phyloP scores from a whole-genome alignment of 30 jellyfish, hydroid and myxozoan genomes.

The Sanderia malayensis region DNA sequence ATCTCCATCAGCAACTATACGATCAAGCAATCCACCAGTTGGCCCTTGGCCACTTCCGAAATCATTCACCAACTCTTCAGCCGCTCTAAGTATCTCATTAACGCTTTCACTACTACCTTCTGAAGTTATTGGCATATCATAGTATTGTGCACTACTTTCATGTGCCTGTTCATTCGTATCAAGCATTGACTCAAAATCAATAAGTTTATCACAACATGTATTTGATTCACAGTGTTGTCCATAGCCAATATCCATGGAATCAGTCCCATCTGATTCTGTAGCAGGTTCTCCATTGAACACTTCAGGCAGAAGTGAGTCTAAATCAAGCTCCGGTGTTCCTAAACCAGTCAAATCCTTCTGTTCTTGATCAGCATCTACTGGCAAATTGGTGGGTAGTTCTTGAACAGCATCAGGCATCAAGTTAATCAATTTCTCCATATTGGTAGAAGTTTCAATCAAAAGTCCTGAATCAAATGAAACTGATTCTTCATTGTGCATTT shows the following conservation, averaged over 20 bases:
- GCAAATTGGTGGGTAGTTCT: background rate
- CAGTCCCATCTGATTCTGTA: background rate
- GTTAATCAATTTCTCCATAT: slow-evolving; percentile 12
- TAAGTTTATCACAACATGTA: background rate
- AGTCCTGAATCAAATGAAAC: slow-evolving; percentile 4
- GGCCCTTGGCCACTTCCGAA: too few species aligned
- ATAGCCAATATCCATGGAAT: background rate
- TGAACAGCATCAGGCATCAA: slow-evolving; percentile 44
- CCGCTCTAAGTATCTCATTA: slow-evolving; percentile 24
- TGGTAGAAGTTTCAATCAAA: slow-evolving; percentile 1
- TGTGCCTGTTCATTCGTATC: background rate
- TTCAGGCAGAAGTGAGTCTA: slow-evolving; percentile 25
- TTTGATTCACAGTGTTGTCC: background rate
- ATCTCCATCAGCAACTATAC: too few species aligned
- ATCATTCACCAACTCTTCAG: slow-evolving; percentile 36
- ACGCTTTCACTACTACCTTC: slow-evolving; percentile 36
- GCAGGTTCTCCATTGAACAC: slow-evolving; percentile 28
- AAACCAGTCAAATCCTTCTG: background rate
- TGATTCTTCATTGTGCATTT: background rate
- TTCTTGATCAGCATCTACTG: background rate
- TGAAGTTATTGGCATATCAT: slow-evolving; percentile 7
- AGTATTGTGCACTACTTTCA: background rate
- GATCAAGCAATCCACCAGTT: background rate
- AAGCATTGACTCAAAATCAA: background rate
- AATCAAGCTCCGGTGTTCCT: slow-evolving; percentile 25